These are phyloP conservation scores for Pangasius sanitwongsei DNA, from an alignment of 2,797 vertebrate genomes.

Conservation along the genomic window DNA sequence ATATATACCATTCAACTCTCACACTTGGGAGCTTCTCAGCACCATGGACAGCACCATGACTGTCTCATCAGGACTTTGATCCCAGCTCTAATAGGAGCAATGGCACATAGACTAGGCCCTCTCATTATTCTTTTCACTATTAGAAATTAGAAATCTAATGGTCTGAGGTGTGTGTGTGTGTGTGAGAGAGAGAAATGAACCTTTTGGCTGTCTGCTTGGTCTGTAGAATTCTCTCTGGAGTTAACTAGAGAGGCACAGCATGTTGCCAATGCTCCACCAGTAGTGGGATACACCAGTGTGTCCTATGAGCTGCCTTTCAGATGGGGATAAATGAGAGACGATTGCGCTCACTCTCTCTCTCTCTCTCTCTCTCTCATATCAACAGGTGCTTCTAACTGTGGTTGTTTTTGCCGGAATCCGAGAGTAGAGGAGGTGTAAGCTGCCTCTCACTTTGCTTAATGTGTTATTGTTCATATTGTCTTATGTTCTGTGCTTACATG, in stretches of 20 bases:
- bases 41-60: slow-evolving; percentile 34
- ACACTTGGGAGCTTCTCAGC: slow-evolving; percentile 43
- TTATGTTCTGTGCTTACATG: neutral
- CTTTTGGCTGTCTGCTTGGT: neutral
- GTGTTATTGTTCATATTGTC: neutral
- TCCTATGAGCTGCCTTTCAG: neutral
- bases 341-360: neutral
- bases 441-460: neutral
- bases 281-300: neutral
- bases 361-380: neutral
- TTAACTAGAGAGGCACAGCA: neutral
- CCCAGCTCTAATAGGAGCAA: neutral
- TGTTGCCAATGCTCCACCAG: neutral
- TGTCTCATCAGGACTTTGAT: slow-evolving; percentile 35
- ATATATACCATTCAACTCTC: slow-evolving; percentile 19
- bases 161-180: neutral
- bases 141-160: neutral
- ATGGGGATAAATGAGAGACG: neutral
- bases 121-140: slow-evolving; percentile 14
- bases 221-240: neutral
- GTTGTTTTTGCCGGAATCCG: neutral
- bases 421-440: neutral
- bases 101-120: neutral
- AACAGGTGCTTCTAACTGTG: slow-evolving; percentile 9
- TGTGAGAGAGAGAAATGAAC: neutral